Percentiles rank a stretch among this genome's conserved stretches.
These are phyloP conservation scores for Eutrigla gurnardus DNA, from an alignment of 2,797 vertebrate genomes.

Conservation along the genomic window DNA sequence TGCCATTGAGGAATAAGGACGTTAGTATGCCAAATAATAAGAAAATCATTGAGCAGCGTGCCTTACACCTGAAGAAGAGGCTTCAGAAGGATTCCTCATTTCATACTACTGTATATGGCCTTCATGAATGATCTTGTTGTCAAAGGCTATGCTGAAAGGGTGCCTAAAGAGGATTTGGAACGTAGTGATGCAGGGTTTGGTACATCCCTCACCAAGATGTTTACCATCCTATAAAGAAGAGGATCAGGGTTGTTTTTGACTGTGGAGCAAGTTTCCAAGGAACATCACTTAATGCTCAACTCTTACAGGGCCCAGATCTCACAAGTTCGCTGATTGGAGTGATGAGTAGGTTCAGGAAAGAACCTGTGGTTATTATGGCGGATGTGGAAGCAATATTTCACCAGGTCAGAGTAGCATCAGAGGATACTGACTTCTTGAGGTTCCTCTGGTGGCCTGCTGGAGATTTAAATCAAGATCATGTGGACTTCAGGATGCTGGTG, in stretches of 20 bases:
- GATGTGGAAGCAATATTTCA: constrained; percentile 22
- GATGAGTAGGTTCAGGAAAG: constrained; percentile 11
- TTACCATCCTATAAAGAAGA: constrained; percentile 10
- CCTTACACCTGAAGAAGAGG: too few species aligned
- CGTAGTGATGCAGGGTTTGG: background rate
- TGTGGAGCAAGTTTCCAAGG: background rate
- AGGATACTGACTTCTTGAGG: background rate
- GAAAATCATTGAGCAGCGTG: too few species aligned
- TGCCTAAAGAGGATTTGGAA: background rate
- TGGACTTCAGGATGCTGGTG: background rate
- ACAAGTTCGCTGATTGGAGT: constrained; percentile 32
- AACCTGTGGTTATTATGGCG: constrained; percentile 16
- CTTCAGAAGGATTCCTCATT: too few species aligned
- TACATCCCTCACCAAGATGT: background rate
- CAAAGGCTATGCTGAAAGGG: background rate
- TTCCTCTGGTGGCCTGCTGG: constrained; percentile 8
- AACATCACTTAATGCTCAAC: constrained; percentile 19
- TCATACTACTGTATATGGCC: too few species aligned
- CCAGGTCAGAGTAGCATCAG: background rate
- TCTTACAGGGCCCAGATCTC: constrained; percentile 33
- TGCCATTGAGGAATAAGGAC: too few species aligned
- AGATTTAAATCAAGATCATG: background rate
- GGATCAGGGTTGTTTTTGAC: background rate
- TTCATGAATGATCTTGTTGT: too few species aligned
- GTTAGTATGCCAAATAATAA: too few species aligned